phyloP scores from a whole-genome alignment of 2,797 vertebrate genomes.

The Micromesistius poutassou region DNA sequence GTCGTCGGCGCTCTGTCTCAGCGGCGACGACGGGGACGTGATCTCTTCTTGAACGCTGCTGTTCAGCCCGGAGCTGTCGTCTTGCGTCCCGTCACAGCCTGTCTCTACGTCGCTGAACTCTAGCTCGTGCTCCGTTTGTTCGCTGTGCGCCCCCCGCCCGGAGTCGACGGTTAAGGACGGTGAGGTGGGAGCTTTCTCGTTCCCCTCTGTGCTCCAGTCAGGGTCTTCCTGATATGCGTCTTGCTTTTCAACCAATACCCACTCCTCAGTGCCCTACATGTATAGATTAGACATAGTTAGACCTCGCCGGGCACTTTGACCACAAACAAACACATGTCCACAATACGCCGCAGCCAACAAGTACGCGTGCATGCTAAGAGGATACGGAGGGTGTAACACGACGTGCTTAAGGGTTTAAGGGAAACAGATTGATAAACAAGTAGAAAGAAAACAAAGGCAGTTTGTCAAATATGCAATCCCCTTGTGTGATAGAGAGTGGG shows the following conservation, averaged over 20 bases:
- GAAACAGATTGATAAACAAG: background rate
- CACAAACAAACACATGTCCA: constrained; percentile 44
- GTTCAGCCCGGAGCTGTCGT: constrained; percentile 65
- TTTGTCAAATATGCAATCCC: background rate
- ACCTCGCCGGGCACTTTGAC: constrained; percentile 57
- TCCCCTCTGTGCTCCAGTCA: constrained; percentile 72
- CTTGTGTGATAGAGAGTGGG: constrained; percentile 4
- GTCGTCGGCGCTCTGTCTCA: background rate
- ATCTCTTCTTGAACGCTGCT: background rate
- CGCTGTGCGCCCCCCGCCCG: constrained; percentile 62
- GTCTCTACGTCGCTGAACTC: constrained; percentile 47
- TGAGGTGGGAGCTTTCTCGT: constrained; percentile 54
- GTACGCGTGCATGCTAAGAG: constrained; percentile 12
- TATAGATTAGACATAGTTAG: constrained; percentile 96
- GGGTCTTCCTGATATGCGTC: constrained; percentile 76
- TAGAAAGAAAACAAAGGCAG: background rate
- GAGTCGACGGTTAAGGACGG: constrained; percentile 48
- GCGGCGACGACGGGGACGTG: background rate
- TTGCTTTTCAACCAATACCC: constrained; percentile 98
- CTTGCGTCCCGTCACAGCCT: constrained; percentile 56
- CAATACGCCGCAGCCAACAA: constrained; percentile 31
- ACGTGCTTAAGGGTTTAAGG: constrained; percentile 8
- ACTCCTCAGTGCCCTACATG: constrained; percentile 97
- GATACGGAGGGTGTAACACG: background rate
- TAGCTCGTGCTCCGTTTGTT: constrained; percentile 56